These are phyloP conservation scores for Ricordea florida DNA, from an alignment of 92 coral and sea anemone species.

Conservation along the genomic window DNA sequence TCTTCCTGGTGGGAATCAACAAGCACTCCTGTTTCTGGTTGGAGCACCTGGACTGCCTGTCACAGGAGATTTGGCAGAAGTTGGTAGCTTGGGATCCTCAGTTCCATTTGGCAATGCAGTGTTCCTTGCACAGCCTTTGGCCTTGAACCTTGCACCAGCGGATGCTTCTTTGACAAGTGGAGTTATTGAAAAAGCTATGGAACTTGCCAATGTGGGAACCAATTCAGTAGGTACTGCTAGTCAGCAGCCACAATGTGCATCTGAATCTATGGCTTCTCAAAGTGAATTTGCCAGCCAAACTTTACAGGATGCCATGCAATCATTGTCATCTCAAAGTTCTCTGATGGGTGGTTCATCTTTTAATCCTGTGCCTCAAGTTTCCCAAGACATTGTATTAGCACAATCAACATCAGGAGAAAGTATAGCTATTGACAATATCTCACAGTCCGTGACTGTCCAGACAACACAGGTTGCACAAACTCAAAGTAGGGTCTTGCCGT, in stretches of 20 bases:
- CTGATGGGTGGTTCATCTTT: background rate
- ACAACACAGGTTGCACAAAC: conserved; percentile 17
- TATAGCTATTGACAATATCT: conserved; percentile 33
- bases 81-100: background rate
- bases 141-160: conserved; percentile 50
- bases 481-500: background rate
- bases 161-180: conserved; percentile 5
- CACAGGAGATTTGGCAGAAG: conserved; percentile 1
- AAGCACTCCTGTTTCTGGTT: conserved; percentile 49
- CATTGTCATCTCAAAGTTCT: background rate
- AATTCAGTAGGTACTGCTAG: background rate
- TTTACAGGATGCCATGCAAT: too few species aligned
- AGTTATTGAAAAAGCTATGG: conserved; percentile 85
- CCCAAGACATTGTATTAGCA: conserved; percentile 24
- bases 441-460: conserved; percentile 34
- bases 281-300: background rate
- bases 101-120: conserved; percentile 57
- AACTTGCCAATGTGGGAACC: conserved; percentile 57
- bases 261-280: background rate
- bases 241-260: background rate
- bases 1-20: conserved; percentile 47
- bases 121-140: conserved; percentile 63
- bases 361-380: background rate
- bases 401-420: conserved; percentile 24
- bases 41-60: conserved; percentile 22